phyloP scores from a whole-genome alignment of 2,888 invertebrate genomes.

The Alloplasta piceator region DNA sequence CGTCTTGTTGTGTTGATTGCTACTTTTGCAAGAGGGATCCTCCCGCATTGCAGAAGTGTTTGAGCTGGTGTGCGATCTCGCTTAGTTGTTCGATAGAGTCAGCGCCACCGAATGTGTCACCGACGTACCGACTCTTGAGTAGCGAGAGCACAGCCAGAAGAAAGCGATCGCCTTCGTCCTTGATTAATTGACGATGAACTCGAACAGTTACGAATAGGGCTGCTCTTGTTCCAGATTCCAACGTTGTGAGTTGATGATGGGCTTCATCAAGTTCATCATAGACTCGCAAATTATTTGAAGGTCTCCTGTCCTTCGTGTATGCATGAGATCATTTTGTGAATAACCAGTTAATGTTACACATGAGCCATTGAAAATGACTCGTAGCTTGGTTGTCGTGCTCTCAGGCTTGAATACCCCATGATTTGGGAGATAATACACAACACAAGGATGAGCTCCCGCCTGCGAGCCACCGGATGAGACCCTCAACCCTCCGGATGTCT shows the following conservation, averaged over 20 bases:
- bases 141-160: no score
- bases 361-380: slow-evolving; percentile 76
- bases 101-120: no score
- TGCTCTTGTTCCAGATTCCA: slow-evolving; percentile 46
- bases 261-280: neutral
- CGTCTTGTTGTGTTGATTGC: no score
- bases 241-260: slow-evolving; percentile 23
- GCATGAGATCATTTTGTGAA: slow-evolving; percentile 69
- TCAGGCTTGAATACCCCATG: no score
- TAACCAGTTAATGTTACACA: slow-evolving; percentile 67
- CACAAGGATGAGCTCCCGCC: neutral
- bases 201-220: no score
- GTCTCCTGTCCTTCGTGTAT: neutral
- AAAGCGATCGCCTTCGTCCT: no score
- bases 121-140: no score
- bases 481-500: slow-evolving; percentile 39
- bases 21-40: no score
- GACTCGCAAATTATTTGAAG: neutral
- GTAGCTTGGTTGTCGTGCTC: slow-evolving; percentile 70
- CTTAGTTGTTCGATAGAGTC: no score
- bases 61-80: no score
- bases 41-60: no score
- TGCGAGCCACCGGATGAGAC: slow-evolving; percentile 10
- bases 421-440: slow-evolving; percentile 30
- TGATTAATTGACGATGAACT: no score